These are phyloP conservation scores for Ophiothrix spiculata DNA, from an alignment of 35 echinoderm and acorn worm species.

Conservation along the genomic window DNA sequence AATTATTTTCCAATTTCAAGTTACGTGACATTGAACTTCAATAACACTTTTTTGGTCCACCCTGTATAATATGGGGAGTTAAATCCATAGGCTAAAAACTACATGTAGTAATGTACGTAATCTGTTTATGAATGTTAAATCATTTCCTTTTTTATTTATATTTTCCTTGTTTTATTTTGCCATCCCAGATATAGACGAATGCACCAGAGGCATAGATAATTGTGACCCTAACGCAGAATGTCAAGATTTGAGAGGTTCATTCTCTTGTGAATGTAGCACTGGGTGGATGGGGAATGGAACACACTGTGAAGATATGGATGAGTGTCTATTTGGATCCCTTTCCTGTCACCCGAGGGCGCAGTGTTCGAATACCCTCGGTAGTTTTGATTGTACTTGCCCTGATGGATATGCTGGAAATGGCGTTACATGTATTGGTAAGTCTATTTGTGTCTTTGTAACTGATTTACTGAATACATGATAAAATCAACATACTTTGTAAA, in stretches of 20 bases:
- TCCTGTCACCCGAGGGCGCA: conserved; percentile 27
- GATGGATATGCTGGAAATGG: conserved; percentile 51
- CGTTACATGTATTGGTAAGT: conserved; percentile 59
- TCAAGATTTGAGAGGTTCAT: background rate
- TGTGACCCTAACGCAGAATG: background rate
- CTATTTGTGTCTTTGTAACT: no score
- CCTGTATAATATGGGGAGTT: no score
- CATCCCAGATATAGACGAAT: background rate
- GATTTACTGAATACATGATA: no score
- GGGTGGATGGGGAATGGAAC: background rate
- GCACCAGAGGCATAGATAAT: background rate
- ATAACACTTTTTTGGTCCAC: no score
- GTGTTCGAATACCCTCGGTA: conserved; percentile 48
- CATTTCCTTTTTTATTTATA: background rate
- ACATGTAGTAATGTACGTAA: no score
- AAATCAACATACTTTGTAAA: no score
- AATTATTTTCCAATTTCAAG: no score
- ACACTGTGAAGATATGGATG: conserved; percentile 58
- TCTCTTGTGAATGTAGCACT: background rate
- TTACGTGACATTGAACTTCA: no score
- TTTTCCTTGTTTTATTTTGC: no score
- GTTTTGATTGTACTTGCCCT: conserved; percentile 40
- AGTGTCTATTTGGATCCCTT: conserved; percentile 47
- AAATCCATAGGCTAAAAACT: no score
- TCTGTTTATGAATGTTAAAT: no score